A percentile compares a stretch with the other conserved stretches of the same genome.
These are phyloP conservation scores for Drosophila sp. DNA, from an alignment of 1,140 invertebrate genomes.

Conservation along the genomic window DNA sequence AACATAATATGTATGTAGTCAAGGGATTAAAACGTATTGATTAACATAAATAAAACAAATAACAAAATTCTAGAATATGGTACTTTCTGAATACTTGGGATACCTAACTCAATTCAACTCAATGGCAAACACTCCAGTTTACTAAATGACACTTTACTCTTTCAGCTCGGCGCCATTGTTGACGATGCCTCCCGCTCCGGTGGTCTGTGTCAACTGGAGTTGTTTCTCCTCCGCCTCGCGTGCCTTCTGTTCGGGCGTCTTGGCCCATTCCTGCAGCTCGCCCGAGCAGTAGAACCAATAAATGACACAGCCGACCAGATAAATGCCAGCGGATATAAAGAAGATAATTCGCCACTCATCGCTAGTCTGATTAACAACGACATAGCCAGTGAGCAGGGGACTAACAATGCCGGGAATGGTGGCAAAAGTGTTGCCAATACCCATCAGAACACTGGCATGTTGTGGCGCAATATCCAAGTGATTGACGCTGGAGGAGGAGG, in stretches of 20 bases:
- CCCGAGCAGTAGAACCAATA: slow-evolving; percentile 92
- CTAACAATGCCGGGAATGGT: slow-evolving; percentile 94
- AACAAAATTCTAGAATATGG: slow-evolving; percentile 58
- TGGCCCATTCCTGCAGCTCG: slow-evolving; percentile 91
- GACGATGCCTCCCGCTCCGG: slow-evolving; percentile 41
- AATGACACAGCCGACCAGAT: slow-evolving; percentile 90
- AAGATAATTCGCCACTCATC: slow-evolving; percentile 93
- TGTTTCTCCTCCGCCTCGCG: slow-evolving; percentile 66
- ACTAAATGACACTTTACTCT: slow-evolving; percentile 39
- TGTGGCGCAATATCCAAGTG: slow-evolving; percentile 94
- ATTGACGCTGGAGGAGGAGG: slow-evolving; percentile 87
- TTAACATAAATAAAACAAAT: slow-evolving; percentile 53
- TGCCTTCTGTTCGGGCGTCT: slow-evolving; percentile 69
- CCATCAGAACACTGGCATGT: slow-evolving; percentile 92
- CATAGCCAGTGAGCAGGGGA: slow-evolving; percentile 90
- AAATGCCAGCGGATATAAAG: slow-evolving; percentile 91
- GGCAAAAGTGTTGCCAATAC: slow-evolving; percentile 93
- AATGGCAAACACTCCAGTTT: neutral
- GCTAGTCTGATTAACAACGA: slow-evolving; percentile 89
- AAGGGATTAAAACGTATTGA: slow-evolving; percentile 45
- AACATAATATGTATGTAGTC: slow-evolving; percentile 35
- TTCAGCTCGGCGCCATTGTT: slow-evolving; percentile 70
- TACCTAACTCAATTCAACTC: slow-evolving; percentile 38
- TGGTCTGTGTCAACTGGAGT: slow-evolving; percentile 56
- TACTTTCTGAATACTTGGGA: slow-evolving; percentile 41